A percentile compares a stretch with the other conserved stretches of the same genome.
Evolutionary conservation across 92 coral and sea anemone species (phyloP).

Genomic region (Diadumene lineata): DNA sequence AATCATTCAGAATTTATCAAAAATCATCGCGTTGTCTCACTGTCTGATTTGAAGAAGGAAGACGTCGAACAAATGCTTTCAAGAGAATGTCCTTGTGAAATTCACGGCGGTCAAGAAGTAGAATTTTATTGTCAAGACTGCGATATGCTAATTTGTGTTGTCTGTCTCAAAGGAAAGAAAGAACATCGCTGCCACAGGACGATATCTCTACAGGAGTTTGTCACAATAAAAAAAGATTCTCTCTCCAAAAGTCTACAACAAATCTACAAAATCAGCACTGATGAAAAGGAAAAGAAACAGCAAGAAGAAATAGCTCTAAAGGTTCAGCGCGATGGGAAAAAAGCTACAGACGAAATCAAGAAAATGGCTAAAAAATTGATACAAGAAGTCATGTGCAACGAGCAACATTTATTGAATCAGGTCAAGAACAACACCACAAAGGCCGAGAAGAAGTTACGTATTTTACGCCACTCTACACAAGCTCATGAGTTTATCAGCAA

Average conservation of each 20-base stretch:
- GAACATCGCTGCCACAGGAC: not conserved
- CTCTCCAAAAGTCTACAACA: not conserved
- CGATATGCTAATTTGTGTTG: too few relatives aligned
- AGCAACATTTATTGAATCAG: slow-evolving; percentile 5
- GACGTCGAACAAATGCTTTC: too few relatives aligned
- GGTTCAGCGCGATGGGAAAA: not conserved
- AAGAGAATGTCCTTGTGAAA: too few relatives aligned
- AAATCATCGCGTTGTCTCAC: too few relatives aligned
- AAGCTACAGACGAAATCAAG: slow-evolving; percentile 7
- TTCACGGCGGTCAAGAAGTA: too few relatives aligned
- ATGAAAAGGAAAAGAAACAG: slow-evolving; percentile 15
- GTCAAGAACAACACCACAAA: not conserved
- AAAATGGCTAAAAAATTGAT: not conserved
- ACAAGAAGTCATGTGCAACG: not conserved
- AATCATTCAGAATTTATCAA: too few relatives aligned
- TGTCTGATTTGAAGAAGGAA: too few relatives aligned
- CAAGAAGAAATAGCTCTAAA: slow-evolving; percentile 10
- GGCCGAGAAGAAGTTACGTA: slow-evolving; percentile 6
- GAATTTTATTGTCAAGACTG: too few relatives aligned
- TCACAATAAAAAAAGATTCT: not conserved
- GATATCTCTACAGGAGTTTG: not conserved
- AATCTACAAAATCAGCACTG: not conserved
- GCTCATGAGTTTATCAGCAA: slow-evolving; percentile 7
- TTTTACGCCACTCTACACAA: slow-evolving; percentile 5
- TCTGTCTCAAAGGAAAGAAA: slow-evolving; percentile 4